Percentiles rank a stretch among this genome's conserved stretches.
phyloP scores from a whole-genome alignment of 1,140 invertebrate genomes.

The Drosophila ironensis region DNA sequence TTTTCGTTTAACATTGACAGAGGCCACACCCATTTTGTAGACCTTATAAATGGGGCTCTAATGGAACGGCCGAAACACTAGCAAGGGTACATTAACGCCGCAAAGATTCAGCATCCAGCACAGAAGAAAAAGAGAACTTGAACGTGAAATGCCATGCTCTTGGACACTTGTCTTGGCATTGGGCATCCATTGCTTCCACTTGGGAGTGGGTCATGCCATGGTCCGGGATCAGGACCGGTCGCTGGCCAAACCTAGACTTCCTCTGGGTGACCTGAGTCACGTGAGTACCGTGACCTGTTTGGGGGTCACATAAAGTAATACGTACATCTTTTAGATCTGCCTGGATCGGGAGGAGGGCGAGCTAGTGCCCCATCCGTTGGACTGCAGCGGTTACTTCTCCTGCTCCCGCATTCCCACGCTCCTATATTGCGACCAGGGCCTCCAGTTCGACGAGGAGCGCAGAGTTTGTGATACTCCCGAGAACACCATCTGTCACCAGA shows the following conservation, averaged over 20 bases:
- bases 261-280: conserved; percentile 44
- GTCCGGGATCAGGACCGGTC: conserved; percentile 16
- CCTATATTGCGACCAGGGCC: conserved; percentile 43
- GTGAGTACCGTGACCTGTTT: conserved; percentile 28
- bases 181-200: conserved; percentile 1
- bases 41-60: conserved; percentile 24
- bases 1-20: conserved; percentile 33
- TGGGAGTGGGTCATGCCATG: neutral
- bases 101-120: conserved; percentile 1
- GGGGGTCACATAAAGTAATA: neutral
- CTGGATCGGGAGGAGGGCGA: conserved; percentile 21
- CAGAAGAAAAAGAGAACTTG: neutral
- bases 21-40: conserved; percentile 9
- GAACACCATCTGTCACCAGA: conserved; percentile 32
- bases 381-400: conserved; percentile 61
- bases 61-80: conserved; percentile 6
- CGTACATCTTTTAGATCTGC: conserved; percentile 62
- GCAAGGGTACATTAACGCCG: neutral
- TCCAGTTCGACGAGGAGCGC: conserved; percentile 42
- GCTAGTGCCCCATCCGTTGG: conserved; percentile 52
- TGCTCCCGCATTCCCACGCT: conserved; percentile 45
- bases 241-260: conserved; percentile 8
- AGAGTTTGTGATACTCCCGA: conserved; percentile 50
- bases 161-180: conserved; percentile 41
- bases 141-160: conserved; percentile 43